Base-by-base conservation (phyloP, 2,797 vertebrate genomes). In the Sebastes wilsoni region DNA sequence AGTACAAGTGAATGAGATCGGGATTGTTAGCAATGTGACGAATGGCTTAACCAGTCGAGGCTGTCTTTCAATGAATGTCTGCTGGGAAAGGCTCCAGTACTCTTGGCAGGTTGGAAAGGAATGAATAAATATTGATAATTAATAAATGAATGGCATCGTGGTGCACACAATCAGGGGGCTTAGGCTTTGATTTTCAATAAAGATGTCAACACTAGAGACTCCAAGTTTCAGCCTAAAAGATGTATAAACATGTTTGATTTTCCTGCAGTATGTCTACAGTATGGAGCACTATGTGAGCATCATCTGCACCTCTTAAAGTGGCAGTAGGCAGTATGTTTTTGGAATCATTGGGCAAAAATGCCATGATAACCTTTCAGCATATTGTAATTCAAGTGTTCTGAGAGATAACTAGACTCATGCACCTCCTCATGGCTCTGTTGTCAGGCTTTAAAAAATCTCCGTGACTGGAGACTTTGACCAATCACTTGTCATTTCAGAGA, bases 281-380 rank as follows among this genome's bases (percentile, higher is more conserved):
- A 16, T 46, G 23, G 23, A 28, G 25, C 42, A 49, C 22, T 2
- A 25, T 38, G 23, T 46, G 64, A 27, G 38, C 64, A 27, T 66
- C 64, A 66, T 27, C 30, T 42, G 49, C 18, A n/a, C 20, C 20
- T n/a, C 20, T 54, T 54, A 42, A 42, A 42, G 38, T 5, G 5
- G 2, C 38, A 42, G 38, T 42, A 42, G 14, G 38, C 0, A 42
- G 38, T 16, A 42, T 16, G 0, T 16, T 16, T 42, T 42, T 42
- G 38, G 6, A 0, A 42, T 42, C 0, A 0, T 16, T 42, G 14
- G 38, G 38, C 38, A 42, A 42, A 16, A 0, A 42, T 16, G 0
- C 13, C 38, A 42, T 16, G 0, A 42, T 42, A 42, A 42, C 38
- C 38, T 42, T 16, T 42, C 14, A 42, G 38, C 6, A 42, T 42